Percentiles rank a stretch among this genome's conserved stretches.
phyloP scores from a whole-genome alignment of 2,888 invertebrate genomes.

The Eilema caniola region DNA sequence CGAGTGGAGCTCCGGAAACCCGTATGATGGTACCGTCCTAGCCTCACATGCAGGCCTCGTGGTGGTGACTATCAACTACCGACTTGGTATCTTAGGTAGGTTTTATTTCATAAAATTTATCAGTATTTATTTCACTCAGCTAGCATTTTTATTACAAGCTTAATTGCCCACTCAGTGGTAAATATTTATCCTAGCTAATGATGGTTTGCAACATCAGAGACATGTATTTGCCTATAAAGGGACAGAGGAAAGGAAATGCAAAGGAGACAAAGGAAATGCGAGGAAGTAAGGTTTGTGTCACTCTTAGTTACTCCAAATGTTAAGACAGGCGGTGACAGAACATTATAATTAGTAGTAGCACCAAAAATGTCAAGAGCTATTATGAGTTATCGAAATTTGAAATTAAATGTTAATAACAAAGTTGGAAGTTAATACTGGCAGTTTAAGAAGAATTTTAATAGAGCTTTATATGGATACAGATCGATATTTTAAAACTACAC shows the following conservation, averaged over 20 bases:
- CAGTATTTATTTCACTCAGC: neutral
- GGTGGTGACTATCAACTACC: slow-evolving; percentile 95
- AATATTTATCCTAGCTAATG: no score
- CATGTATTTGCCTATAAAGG: neutral
- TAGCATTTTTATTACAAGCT: no score
- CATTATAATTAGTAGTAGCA: no score
- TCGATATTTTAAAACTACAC: no score
- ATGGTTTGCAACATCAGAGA: neutral
- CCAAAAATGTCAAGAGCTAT: no score
- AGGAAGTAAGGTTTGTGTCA: neutral
- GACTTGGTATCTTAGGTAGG: slow-evolving; percentile 93
- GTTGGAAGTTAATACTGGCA: no score
- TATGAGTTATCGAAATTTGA: no score
- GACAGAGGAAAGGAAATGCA: neutral
- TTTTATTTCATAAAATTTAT: slow-evolving; percentile 36
- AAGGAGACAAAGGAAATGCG: neutral
- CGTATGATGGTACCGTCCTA: slow-evolving; percentile 98
- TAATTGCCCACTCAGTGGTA: no score
- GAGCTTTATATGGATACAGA: no score
- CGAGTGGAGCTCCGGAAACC: slow-evolving; percentile 99
- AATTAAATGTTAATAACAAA: no score
- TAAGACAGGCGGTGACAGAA: neutral
- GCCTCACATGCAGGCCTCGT: slow-evolving; percentile 97
- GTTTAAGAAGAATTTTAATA: no score
- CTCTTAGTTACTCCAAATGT: neutral